phyloP scores from a whole-genome alignment of 2,888 invertebrate species.

The Diarsia dahlii region DNA sequence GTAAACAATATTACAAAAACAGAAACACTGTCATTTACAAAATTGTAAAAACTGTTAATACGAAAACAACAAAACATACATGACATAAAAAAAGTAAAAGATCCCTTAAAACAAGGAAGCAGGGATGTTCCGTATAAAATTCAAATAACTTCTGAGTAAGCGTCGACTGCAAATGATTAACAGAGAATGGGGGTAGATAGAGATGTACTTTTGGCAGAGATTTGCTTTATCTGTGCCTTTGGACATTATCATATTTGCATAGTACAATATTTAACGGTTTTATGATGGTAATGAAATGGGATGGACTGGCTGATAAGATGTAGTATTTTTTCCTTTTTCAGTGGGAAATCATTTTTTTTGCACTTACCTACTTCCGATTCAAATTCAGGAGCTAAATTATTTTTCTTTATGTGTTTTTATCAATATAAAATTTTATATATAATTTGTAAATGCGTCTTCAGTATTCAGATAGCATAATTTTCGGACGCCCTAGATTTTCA shows the following conservation, averaged over 20 bases:
- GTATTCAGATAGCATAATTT: no score
- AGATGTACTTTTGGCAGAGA: slow-evolving; percentile 49
- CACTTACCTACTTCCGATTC: neutral
- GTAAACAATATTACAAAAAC: slow-evolving; percentile 10
- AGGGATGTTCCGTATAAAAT: slow-evolving; percentile 57
- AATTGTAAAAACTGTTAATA: slow-evolving; percentile 23
- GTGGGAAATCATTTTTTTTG: neutral
- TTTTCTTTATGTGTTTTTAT: neutral
- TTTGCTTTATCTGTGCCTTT: slow-evolving; percentile 40
- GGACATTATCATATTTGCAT: slow-evolving; percentile 55
- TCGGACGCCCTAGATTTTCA: no score
- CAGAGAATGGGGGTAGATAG: slow-evolving; percentile 35
- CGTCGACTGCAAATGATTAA: slow-evolving; percentile 63
- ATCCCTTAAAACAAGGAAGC: slow-evolving; percentile 38
- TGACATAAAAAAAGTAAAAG: slow-evolving; percentile 37
- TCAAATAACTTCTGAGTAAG: slow-evolving; percentile 55
- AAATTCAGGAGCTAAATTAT: neutral
- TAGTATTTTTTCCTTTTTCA: neutral
- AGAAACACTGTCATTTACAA: slow-evolving; percentile 26
- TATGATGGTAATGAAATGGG: slow-evolving; percentile 46
- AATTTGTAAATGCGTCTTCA: no score
- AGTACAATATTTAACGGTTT: slow-evolving; percentile 46
- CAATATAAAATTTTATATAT: no score
- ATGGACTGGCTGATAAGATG: slow-evolving; percentile 24
- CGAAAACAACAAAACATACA: slow-evolving; percentile 32